Percentiles rank a stretch among this genome's conserved stretches.
phyloP scores from a whole-genome alignment of 2,113 vertebrate species.

The Corydoras sp. region DNA sequence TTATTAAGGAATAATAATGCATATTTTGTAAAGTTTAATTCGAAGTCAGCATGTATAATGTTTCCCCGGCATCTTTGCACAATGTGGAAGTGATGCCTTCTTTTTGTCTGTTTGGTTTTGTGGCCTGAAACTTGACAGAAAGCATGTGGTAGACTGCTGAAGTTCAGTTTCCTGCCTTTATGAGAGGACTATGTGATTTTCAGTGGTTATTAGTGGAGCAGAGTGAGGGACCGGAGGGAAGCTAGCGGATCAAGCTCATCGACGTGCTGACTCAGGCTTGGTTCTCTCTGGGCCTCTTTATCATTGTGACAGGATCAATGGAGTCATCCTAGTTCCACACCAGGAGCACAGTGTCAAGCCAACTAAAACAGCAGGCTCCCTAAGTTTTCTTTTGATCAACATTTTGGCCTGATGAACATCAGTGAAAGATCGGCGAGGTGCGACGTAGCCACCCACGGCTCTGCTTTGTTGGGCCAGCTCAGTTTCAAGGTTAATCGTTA shows the following conservation, averaged over 20 bases:
- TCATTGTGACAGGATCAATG: constrained; percentile 38
- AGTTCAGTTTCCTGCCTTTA: constrained; percentile 21
- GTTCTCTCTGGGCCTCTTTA: constrained; percentile 32
- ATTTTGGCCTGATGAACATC: constrained; percentile 28
- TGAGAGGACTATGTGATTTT: constrained; percentile 16
- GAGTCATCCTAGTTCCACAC: constrained; percentile 19
- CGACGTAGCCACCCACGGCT: constrained; percentile 6
- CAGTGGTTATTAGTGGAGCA: constrained; percentile 28
- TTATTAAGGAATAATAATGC: too few relatives aligned
- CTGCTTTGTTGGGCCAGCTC: not conserved
- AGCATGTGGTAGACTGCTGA: not conserved
- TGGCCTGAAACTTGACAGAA: not conserved
- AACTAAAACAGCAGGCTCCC: constrained; percentile 24
- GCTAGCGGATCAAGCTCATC: constrained; percentile 39
- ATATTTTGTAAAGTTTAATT: too few relatives aligned
- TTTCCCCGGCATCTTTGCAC: not conserved
- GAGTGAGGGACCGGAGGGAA: constrained; percentile 22
- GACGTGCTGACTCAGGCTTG: constrained; percentile 44
- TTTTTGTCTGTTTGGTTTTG: not conserved
- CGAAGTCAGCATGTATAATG: too few relatives aligned
- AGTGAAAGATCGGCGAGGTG: constrained; percentile 11
- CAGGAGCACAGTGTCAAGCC: constrained; percentile 20
- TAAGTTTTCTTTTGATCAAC: constrained; percentile 24
- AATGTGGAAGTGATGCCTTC: not conserved
- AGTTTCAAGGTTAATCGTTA: constrained; percentile 13